Conservation (phyloP, 1,140 invertebrate genomes). For the Calliopsis andreniformis region DNA sequence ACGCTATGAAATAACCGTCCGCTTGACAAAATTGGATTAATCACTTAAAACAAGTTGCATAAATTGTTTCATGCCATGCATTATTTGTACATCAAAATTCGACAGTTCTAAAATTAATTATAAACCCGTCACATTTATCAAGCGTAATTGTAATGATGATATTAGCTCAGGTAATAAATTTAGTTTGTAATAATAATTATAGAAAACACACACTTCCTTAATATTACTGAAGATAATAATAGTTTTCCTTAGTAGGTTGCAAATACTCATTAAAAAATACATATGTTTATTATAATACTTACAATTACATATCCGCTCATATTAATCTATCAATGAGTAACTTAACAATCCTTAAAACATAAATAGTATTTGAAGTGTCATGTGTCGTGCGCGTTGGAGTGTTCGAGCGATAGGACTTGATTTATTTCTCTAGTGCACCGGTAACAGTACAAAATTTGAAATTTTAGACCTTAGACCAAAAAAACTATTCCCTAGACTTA, state of each 20-base stretch:
- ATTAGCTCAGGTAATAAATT: neutral
- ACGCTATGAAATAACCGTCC: neutral
- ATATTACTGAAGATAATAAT: constrained; percentile 26
- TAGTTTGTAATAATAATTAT: neutral
- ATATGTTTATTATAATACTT: no score
- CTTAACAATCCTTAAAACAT: no score
- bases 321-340: no score
- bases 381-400: no score
- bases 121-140: constrained; percentile 15
- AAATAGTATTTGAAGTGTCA: no score
- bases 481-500: no score
- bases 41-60: constrained; percentile 1
- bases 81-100: constrained; percentile 16
- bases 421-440: no score
- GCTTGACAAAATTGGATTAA: constrained; percentile 19
- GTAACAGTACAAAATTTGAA: no score
- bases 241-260: constrained; percentile 10
- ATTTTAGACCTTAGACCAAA: no score
- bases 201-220: constrained; percentile 23
- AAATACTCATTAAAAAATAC: no score
- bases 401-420: no score
- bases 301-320: no score
- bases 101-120: constrained; percentile 16
- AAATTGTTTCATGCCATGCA: constrained; percentile 20
- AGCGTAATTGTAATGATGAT: constrained; percentile 23